These are phyloP conservation scores for Nycticebus coucang DNA, from an alignment of 2,113 vertebrate genomes.

Conservation along the genomic window DNA sequence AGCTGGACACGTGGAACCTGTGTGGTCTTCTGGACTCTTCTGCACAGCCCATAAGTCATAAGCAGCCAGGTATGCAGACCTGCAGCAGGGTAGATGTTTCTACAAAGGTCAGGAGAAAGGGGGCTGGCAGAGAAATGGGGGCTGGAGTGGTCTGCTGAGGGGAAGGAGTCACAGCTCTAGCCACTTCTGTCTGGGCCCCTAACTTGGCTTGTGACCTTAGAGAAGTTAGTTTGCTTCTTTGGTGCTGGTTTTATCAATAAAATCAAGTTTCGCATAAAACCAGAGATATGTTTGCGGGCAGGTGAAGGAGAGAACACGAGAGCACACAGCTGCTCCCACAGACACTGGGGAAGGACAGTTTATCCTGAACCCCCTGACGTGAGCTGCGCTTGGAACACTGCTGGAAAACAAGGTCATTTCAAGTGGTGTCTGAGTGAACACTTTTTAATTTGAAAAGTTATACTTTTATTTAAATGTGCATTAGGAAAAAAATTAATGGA, in stretches of 20 bases:
- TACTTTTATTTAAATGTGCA: neutral
- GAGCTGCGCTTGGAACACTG: neutral
- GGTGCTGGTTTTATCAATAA: neutral
- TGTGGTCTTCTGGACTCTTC: neutral
- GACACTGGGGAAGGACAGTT: neutral
- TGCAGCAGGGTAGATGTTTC: neutral
- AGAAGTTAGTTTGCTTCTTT: neutral
- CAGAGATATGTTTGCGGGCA: neutral
- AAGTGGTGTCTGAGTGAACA: neutral
- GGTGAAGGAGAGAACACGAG: neutral
- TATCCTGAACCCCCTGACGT: neutral
- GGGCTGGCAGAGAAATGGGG: neutral
- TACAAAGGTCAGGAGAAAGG: neutral
- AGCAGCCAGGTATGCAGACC: neutral
- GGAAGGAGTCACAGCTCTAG: too few relatives aligned
- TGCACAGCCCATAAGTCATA: neutral
- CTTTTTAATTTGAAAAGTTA: neutral
- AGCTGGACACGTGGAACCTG: neutral
- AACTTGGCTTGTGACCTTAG: neutral
- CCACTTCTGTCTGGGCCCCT: neutral
- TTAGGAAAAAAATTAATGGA: neutral
- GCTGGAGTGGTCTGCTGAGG: neutral
- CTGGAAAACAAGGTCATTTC: neutral
- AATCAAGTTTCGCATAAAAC: neutral
- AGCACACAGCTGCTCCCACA: fast-evolving